Base-by-base conservation (phyloP, 2,888 invertebrate genomes). In the Rhingia rostrata region DNA sequence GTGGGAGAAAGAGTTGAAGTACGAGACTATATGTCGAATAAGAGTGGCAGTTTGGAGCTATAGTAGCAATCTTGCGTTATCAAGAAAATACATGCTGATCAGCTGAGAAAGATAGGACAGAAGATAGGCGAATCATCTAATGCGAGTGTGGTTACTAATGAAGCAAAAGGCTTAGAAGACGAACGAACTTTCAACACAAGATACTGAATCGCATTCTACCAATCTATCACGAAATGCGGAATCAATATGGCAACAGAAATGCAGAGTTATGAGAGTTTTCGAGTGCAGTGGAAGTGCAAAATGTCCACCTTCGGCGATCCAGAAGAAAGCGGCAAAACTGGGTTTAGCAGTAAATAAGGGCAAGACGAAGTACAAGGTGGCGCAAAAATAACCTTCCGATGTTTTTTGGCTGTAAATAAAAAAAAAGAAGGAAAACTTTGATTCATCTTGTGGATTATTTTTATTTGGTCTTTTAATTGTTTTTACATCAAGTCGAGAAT, bases 1-100 rank as follows among this genome's bases (percentile, higher is more conserved):
- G 3, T 69, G 56, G 67, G 56, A 47, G 56, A 69, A 47, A 39
- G 45, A n/a, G n/a, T n/a, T n/a, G n/a, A n/a, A n/a, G n/a, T n/a
- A n/a, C n/a, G n/a, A n/a, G n/a, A n/a, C n/a, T n/a, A n/a, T 22
- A 9, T n/a, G n/a, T n/a, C n/a, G n/a, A n/a, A n/a, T n/a, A n/a
- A n/a, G n/a, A n/a, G n/a, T n/a, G n/a, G n/a, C n/a, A n/a, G n/a
- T n/a, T n/a, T n/a, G n/a, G n/a, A n/a, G n/a, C n/a, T n/a, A n/a
- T n/a, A n/a, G n/a, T n/a, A n/a, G n/a, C n/a, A n/a, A n/a, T n/a
- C n/a, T n/a, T n/a, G n/a, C n/a, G n/a, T n/a, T n/a, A n/a, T n/a
- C n/a, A 53, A 12, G 72, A 54, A 45, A 22, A 60, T 39, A 43
- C 60, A 51, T 51, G 60, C 9, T 3, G 70, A 60, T 14, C 60